Percentiles rank a stretch among this genome's conserved stretches.
Evolutionary conservation across 2,888 invertebrate genomes (phyloP).

Genomic region (Mesoligia furuncula): DNA sequence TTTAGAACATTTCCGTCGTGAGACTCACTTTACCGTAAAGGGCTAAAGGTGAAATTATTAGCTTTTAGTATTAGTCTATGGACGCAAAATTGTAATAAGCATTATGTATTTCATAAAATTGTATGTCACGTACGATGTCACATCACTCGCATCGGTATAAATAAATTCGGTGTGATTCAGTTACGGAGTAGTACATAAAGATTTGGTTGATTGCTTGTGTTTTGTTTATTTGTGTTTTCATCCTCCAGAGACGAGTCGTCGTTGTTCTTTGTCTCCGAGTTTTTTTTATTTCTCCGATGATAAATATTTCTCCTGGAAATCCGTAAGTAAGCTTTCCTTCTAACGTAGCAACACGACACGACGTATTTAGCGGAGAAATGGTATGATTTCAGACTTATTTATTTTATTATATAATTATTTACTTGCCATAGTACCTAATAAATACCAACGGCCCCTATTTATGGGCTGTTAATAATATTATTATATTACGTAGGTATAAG

Average conservation of each 20-base stretch:
- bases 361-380: neutral
- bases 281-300: conserved; percentile 62
- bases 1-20: conserved; percentile 60
- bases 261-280: conserved; percentile 56
- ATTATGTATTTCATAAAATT: conserved; percentile 47
- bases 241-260: conserved; percentile 64
- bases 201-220: conserved; percentile 69
- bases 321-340: conserved; percentile 23
- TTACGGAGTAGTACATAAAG: conserved; percentile 54
- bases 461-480: neutral
- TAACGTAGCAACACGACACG: neutral
- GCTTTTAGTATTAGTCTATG: too few species aligned
- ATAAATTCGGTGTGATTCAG: conserved; percentile 46
- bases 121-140: conserved; percentile 22
- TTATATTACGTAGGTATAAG: neutral
- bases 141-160: conserved; percentile 16
- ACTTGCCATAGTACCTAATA: neutral
- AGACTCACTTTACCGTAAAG: conserved; percentile 47
- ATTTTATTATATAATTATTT: conserved; percentile 3
- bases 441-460: neutral
- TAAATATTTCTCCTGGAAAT: conserved; percentile 47
- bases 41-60: conserved; percentile 50
- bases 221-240: conserved; percentile 65
- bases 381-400: conserved; percentile 5
- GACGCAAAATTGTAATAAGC: too few species aligned